A percentile compares a stretch with the other conserved stretches of the same genome.
phyloP scores from a whole-genome alignment of 2,797 vertebrate species.

The Chromobotia macracanthus region DNA sequence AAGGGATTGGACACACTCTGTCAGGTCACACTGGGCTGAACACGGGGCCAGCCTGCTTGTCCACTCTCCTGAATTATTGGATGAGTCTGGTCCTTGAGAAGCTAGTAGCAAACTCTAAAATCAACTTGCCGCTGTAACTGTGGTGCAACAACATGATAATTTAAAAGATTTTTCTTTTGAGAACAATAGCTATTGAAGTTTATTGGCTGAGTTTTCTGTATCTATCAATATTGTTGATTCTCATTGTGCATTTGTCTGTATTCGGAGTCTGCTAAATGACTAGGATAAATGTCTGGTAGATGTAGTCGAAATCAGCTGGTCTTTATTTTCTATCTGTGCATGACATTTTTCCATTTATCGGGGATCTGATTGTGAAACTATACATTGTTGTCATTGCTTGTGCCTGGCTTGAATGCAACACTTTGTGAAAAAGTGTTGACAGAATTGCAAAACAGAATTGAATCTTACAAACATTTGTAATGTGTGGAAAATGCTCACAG shows the following conservation, averaged over 20 bases:
- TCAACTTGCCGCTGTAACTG: neutral
- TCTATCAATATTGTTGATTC: constrained; percentile 8
- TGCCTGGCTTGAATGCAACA: neutral
- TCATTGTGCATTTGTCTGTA: neutral
- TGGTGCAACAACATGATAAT: neutral
- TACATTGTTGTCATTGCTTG: neutral
- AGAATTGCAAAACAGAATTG: neutral
- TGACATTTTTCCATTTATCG: neutral
- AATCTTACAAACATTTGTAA: neutral
- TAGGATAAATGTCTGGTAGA: neutral
- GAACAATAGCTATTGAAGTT: constrained; percentile 4
- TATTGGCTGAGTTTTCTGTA: neutral
- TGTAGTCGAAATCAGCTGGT: neutral
- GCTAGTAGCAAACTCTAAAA: constrained; percentile 6
- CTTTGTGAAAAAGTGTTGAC: neutral
- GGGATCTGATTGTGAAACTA: neutral
- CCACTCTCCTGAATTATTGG: constrained; percentile 27
- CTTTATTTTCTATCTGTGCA: neutral
- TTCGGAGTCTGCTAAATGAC: neutral
- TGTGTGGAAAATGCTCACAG: neutral
- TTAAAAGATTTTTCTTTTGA: neutral
- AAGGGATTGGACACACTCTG: constrained; percentile 48
- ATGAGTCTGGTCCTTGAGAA: constrained; percentile 9
- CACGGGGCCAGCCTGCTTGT: constrained; percentile 27
- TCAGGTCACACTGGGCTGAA: constrained; percentile 23